These are phyloP conservation scores for Agonopterix heracliana DNA, from an alignment of 2,888 invertebrate species.

Conservation along the genomic window DNA sequence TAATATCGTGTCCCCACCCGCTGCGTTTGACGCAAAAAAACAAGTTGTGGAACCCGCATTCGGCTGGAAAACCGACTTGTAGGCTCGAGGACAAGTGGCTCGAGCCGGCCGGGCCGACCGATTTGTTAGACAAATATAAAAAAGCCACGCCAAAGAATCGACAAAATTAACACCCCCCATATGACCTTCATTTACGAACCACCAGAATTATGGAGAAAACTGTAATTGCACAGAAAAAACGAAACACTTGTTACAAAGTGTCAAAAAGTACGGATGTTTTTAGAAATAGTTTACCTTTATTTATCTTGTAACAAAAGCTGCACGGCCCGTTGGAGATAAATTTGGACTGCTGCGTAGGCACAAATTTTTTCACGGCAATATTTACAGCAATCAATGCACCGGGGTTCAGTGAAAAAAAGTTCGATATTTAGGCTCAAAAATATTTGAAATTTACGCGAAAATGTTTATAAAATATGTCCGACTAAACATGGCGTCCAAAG, in stretches of 20 bases:
- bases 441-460: slow-evolving; percentile 78
- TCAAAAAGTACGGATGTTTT: slow-evolving; percentile 68
- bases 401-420: slow-evolving; percentile 70
- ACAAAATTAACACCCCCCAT: slow-evolving; percentile 34
- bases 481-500: slow-evolving; percentile 84
- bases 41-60: too few species aligned
- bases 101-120: slow-evolving; percentile 50
- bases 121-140: slow-evolving; percentile 62
- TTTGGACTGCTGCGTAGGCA: slow-evolving; percentile 65
- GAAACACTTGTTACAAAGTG: slow-evolving; percentile 71
- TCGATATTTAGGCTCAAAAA: slow-evolving; percentile 67
- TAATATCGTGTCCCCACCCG: too few species aligned
- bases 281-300: slow-evolving; percentile 72
- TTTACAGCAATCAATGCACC: slow-evolving; percentile 52
- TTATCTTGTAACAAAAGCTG: slow-evolving; percentile 73
- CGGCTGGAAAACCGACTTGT: too few species aligned
- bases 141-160: slow-evolving; percentile 56
- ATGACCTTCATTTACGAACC: slow-evolving; percentile 55
- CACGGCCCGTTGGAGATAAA: slow-evolving; percentile 65
- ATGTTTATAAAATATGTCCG: slow-evolving; percentile 86
- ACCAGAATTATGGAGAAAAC: slow-evolving; percentile 24
- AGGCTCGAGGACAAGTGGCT: background rate
- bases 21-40: too few species aligned
- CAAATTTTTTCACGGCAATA: slow-evolving; percentile 55
- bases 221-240: slow-evolving; percentile 64